Percentiles rank a stretch among this genome's conserved stretches.
Evolutionary conservation across 2,888 invertebrate genomes (phyloP).

Genomic region (Pammene aurita): DNA sequence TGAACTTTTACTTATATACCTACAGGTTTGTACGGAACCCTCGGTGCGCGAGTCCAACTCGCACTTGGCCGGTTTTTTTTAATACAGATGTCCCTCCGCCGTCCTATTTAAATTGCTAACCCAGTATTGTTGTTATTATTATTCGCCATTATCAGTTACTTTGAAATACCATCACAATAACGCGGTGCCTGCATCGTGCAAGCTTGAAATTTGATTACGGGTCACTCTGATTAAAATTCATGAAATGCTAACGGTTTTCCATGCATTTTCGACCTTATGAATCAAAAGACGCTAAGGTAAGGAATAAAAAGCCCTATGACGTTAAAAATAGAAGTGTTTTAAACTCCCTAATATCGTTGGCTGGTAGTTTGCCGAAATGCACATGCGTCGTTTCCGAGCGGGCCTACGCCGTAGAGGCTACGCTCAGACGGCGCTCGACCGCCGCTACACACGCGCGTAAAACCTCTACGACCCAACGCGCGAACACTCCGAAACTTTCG

Average conservation of each 20-base stretch:
- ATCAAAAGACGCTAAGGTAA: conserved; percentile 33
- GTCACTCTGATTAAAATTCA: conserved; percentile 62
- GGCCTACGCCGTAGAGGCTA: conserved; percentile 65
- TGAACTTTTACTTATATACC: no score
- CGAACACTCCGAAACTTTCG: conserved; percentile 70
- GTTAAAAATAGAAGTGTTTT: conserved; percentile 50
- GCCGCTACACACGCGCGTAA: conserved; percentile 67
- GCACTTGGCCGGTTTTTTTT: no score
- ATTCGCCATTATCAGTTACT: neutral
- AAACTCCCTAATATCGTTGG: conserved; percentile 41
- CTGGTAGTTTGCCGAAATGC: conserved; percentile 60
- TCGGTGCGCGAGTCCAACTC: no score
- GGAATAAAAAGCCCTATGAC: conserved; percentile 42
- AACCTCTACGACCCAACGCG: conserved; percentile 62
- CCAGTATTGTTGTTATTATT: neutral
- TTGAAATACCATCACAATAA: conserved; percentile 14
- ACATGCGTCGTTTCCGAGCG: conserved; percentile 70
- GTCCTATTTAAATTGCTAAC: neutral
- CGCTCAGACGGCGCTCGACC: conserved; percentile 75
- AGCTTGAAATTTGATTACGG: conserved; percentile 48
- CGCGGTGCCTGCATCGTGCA: conserved; percentile 21
- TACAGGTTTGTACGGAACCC: no score
- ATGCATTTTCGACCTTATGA: conserved; percentile 68
- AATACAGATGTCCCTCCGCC: neutral
- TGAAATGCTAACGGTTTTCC: conserved; percentile 64